Base-by-base conservation (phyloP, 2,888 invertebrate genomes). In the Plebejus argus region DNA sequence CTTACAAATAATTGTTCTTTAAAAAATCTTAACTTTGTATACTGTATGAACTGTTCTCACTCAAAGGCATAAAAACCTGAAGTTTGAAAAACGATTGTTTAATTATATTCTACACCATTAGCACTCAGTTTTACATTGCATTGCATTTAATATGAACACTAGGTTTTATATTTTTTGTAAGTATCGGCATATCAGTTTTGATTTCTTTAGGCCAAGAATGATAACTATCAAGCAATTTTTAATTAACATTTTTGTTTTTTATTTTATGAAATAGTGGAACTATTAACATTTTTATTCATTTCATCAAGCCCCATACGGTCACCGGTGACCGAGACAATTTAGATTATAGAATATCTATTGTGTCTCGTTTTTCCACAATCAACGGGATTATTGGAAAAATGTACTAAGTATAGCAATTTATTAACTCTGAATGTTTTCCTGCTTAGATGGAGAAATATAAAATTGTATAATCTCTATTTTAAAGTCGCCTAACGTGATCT, bases 401-500 rank as follows among this genome's bases (percentile, higher is more conserved):
- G 18, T 53, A 18, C 12, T 53, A n/a, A n/a, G n/a, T n/a, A 18
- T 1, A 18, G 15, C 1, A 58, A 58, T n/a, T n/a, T n/a, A n/a
- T 58, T n/a, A 58, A 3, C 12, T 12, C 61, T n/a, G n/a, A n/a
- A 61, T 10, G 23, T 61, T 61, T 61, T 61, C 23, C 23, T 8
- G 58, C 23, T 61, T 23, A 23, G 0, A 56, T n/a, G 20, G 20
- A 58, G 58, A 23, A 12, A 61, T 1, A 53, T 53, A 18, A 20
- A 61, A 15, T 15, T 66, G 0, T 18, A 15, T 33, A 33, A 28
- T 66, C 15, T 28, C 15, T 15, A 5, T 28, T 66, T 6, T 1
- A 66, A 33, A 33, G 3, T 28, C 12, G 71, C 35, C 39, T 72
- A 72, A 45, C 8, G 18, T 45, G 71, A 72, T 72, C 70, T 71